Evolutionary conservation across 2,888 invertebrate species (phyloP).

Genomic region (Tenthredo distinguenda): DNA sequence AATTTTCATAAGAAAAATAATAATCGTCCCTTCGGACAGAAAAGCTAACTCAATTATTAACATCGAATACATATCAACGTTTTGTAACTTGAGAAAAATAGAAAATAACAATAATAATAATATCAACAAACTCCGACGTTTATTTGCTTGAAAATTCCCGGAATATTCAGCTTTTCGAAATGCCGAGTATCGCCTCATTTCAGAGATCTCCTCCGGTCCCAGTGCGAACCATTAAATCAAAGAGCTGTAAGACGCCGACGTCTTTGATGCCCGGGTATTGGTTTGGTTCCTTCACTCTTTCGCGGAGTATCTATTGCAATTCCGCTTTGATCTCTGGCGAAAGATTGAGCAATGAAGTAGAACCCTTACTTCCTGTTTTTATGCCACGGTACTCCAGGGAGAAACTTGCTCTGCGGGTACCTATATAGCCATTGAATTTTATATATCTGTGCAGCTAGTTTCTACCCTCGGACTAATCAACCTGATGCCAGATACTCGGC

Average conservation of each 20-base stretch:
- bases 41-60: background rate
- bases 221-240: slow-evolving; percentile 13
- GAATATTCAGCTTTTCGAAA: background rate
- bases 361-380: background rate
- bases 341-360: slow-evolving; percentile 28
- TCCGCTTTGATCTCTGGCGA: background rate
- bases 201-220: background rate
- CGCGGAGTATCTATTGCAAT: background rate
- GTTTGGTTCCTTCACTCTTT: slow-evolving; percentile 6
- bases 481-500: background rate
- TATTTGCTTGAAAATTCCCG: background rate
- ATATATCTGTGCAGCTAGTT: background rate
- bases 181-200: background rate
- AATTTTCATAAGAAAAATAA: background rate
- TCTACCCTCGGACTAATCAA: background rate
- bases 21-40: background rate
- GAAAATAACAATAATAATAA: too few species aligned
- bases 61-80: background rate
- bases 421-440: background rate
- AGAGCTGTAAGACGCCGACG: background rate
- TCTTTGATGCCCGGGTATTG: background rate
- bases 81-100: background rate
- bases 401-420: background rate
- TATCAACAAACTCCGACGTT: background rate
- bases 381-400: background rate